These are phyloP conservation scores for Fulmarus glacialis DNA, from an alignment of 2,113 vertebrate genomes.

Conservation along the genomic window DNA sequence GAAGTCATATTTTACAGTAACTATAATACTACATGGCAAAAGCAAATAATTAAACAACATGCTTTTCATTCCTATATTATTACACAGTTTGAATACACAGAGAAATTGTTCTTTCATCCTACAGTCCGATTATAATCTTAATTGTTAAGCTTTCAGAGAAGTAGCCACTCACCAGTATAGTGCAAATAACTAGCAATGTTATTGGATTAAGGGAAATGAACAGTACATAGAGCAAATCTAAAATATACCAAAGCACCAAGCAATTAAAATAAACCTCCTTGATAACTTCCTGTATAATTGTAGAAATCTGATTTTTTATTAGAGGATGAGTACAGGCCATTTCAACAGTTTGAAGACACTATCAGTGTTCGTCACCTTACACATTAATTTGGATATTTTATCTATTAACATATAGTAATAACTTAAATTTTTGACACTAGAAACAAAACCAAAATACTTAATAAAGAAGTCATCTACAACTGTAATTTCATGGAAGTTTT, in stretches of 20 bases:
- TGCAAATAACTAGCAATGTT: neutral
- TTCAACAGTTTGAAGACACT: neutral
- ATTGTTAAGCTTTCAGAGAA: constrained; percentile 9
- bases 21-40: neutral
- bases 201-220: neutral
- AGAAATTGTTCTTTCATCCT: neutral
- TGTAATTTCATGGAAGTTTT: neutral
- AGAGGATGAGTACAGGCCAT: neutral
- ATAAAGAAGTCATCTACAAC: neutral
- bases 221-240: neutral
- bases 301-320: neutral
- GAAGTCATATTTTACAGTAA: constrained; percentile 29
- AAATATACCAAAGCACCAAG: neutral
- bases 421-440: neutral
- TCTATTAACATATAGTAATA: neutral
- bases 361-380: neutral
- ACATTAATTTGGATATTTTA: neutral
- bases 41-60: constrained; percentile 6
- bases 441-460: neutral
- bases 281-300: neutral
- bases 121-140: neutral
- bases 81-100: neutral
- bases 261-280: neutral
- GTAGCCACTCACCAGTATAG: neutral
- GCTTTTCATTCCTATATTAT: neutral